These are phyloP conservation scores for Prosapia bicincta DNA, from an alignment of 2,888 invertebrate species.

Conservation along the genomic window DNA sequence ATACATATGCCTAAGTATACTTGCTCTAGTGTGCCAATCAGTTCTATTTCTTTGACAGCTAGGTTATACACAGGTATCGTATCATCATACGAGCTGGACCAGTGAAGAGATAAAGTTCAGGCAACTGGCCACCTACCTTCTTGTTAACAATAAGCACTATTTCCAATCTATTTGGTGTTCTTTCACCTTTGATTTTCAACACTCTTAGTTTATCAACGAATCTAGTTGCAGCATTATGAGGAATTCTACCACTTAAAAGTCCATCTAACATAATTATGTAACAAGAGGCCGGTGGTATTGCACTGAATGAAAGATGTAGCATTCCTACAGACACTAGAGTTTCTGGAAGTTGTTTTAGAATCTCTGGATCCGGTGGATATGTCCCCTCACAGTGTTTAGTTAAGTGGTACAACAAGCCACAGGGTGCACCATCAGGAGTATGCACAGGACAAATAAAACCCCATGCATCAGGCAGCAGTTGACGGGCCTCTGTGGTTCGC, in stretches of 20 bases:
- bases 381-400: slow-evolving; percentile 72
- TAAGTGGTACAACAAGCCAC: slow-evolving; percentile 95
- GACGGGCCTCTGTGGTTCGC: slow-evolving; percentile 93
- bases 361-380: slow-evolving; percentile 51
- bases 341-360: slow-evolving; percentile 53
- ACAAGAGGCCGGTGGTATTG: slow-evolving; percentile 49
- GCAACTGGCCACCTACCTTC: slow-evolving; percentile 62
- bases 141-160: slow-evolving; percentile 69
- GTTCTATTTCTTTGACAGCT: slow-evolving; percentile 66
- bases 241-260: slow-evolving; percentile 71
- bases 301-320: slow-evolving; percentile 53
- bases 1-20: slow-evolving; percentile 87
- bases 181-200: slow-evolving; percentile 69
- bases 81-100: slow-evolving; percentile 88
- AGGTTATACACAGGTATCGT: slow-evolving; percentile 91
- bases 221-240: slow-evolving; percentile 56
- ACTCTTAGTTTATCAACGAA: slow-evolving; percentile 69
- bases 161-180: slow-evolving; percentile 73
- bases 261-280: slow-evolving; percentile 85
- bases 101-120: slow-evolving; percentile 89
- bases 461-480: slow-evolving; percentile 96
- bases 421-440: slow-evolving; percentile 97
- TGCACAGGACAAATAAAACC: slow-evolving; percentile 99
- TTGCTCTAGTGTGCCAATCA: slow-evolving; percentile 92
- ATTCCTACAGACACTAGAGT: slow-evolving; percentile 61